A percentile compares a stretch with the other conserved stretches of the same genome.
These are phyloP conservation scores for Lepus europaeus DNA, from an alignment of 2,113 vertebrate species.

Conservation along the genomic window DNA sequence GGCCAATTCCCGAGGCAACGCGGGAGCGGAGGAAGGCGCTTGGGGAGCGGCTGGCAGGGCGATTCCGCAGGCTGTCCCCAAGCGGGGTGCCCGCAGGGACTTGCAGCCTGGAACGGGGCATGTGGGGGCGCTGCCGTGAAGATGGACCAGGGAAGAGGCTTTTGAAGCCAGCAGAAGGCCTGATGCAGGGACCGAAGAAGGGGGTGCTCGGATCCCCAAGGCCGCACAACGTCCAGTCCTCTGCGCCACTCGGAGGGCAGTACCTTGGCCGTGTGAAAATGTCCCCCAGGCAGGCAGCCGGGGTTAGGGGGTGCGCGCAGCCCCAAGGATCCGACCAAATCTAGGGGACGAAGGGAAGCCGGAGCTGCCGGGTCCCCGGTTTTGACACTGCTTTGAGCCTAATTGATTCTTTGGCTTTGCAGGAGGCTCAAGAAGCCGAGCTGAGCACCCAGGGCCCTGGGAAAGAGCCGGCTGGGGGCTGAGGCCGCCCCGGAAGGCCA, in stretches of 20 bases:
- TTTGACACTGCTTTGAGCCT: conserved; percentile 69
- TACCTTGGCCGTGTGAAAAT: not conserved
- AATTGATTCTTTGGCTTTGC: conserved; percentile 67
- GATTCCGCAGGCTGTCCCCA: not conserved
- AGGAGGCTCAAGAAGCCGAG: conserved; percentile 56
- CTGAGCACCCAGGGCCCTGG: conserved; percentile 8
- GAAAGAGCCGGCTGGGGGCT: conserved; percentile 16
- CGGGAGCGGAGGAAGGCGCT: not conserved
- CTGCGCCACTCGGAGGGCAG: not conserved
- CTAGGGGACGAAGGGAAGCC: not conserved
- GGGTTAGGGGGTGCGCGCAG: not conserved
- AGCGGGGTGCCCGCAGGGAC: not conserved
- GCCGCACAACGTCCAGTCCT: not conserved
- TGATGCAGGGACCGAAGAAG: not conserved
- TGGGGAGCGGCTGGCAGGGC: not conserved
- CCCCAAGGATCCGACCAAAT: conserved; percentile 57
- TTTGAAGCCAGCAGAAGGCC: conserved; percentile 42
- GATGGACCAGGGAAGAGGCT: not conserved
- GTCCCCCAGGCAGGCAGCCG: not conserved
- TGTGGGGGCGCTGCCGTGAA: conserved; percentile 49
- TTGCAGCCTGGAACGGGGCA: conserved; percentile 12
- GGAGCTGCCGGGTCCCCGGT: conserved; percentile 17
- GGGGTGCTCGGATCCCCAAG: not conserved
- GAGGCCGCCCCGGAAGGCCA: conserved; percentile 70
- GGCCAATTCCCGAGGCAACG: conserved; percentile 59